phyloP scores from a whole-genome alignment of 2,797 vertebrate species.

The Potorous gilbertii region DNA sequence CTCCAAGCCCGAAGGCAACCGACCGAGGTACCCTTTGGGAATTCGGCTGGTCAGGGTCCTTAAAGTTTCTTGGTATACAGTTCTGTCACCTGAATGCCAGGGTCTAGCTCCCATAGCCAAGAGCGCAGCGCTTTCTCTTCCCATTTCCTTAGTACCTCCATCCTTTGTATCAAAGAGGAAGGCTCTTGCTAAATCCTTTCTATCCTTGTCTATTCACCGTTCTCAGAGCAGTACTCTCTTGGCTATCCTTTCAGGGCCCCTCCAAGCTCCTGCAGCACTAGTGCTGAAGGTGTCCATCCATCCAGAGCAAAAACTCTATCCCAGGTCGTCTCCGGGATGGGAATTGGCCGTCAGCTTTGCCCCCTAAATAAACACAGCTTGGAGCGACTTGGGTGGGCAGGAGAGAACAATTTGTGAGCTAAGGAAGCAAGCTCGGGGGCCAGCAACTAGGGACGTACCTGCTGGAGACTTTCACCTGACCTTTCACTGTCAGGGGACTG shows the following conservation, averaged over 20 bases:
- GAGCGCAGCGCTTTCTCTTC: neutral
- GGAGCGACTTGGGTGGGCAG: slow-evolving; percentile 83
- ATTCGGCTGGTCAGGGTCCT: neutral
- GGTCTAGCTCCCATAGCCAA: neutral
- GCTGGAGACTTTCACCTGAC: slow-evolving; percentile 72
- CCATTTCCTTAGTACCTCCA: neutral
- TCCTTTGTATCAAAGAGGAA: neutral
- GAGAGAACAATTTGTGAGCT: slow-evolving; percentile 76
- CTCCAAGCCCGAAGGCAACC: neutral
- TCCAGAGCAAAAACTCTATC: neutral
- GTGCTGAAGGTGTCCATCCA: neutral
- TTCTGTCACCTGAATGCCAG: neutral
- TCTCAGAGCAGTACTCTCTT: neutral
- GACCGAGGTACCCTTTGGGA: neutral
- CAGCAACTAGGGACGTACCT: slow-evolving; percentile 67
- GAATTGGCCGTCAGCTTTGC: slow-evolving; percentile 68
- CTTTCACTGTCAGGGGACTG: slow-evolving; percentile 25
- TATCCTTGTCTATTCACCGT: neutral
- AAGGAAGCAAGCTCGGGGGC: slow-evolving; percentile 50
- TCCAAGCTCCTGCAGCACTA: neutral
- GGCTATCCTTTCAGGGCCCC: neutral
- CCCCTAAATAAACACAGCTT: slow-evolving; percentile 80
- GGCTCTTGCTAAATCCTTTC: neutral
- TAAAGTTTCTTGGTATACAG: neutral
- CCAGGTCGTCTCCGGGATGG: slow-evolving; percentile 36